Conservation (phyloP, 2,888 invertebrate species). For the Podabrus alpinus region DNA sequence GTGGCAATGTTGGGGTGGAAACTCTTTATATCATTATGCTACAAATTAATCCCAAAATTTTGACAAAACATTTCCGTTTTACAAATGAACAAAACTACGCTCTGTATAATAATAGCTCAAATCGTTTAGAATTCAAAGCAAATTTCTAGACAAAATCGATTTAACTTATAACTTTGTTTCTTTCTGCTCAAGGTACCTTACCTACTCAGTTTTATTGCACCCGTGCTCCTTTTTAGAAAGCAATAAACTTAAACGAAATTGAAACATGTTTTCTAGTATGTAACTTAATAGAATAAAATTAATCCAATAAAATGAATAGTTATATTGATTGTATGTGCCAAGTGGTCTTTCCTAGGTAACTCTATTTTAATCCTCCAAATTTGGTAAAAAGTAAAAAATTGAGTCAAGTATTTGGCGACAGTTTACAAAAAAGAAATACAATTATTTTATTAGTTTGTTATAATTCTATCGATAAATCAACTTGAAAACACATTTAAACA, state of each 20-base stretch:
- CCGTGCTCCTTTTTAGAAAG: conserved; percentile 18
- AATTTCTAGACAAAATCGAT: conserved; percentile 16
- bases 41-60: conserved; percentile 10
- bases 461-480: background rate
- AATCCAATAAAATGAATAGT: background rate
- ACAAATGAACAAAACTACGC: background rate
- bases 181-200: conserved; percentile 11
- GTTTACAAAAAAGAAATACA: background rate
- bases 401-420: background rate
- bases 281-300: background rate
- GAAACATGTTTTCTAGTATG: conserved; percentile 18
- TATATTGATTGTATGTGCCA: background rate
- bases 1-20: conserved; percentile 5
- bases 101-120: conserved; percentile 7
- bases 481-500: background rate
- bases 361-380: too few species aligned
- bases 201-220: conserved; percentile 13
- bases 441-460: background rate
- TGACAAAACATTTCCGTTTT: conserved; percentile 4
- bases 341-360: background rate
- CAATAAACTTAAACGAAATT: conserved; percentile 27
- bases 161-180: conserved; percentile 12
- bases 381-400: background rate
- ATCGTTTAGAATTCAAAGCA: conserved; percentile 1
- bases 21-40: conserved; percentile 10